These are phyloP conservation scores for Herminia tarsipennalis DNA, from an alignment of 2,888 invertebrate species.

Conservation along the genomic window DNA sequence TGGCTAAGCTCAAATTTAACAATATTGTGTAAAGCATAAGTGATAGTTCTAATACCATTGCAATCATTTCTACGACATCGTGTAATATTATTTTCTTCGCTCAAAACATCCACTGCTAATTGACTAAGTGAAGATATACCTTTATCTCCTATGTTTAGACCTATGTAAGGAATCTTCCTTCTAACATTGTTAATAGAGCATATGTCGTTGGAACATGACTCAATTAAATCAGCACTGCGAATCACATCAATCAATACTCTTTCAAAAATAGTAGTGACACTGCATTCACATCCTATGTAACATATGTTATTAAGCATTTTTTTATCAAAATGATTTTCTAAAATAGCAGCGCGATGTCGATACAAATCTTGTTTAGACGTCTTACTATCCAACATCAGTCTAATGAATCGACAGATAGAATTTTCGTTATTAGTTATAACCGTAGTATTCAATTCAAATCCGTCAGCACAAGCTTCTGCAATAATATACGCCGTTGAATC, in stretches of 20 bases:
- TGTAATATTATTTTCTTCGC: not conserved
- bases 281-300: not conserved
- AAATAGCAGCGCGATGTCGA: not conserved
- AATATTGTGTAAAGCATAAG: not conserved
- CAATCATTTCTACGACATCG: not conserved
- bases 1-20: not conserved
- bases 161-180: not conserved
- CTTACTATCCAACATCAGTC: not conserved
- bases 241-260: not conserved
- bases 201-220: not conserved
- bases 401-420: not conserved
- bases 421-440: not conserved
- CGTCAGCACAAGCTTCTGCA: constrained; percentile 1
- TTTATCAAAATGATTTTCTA: not conserved
- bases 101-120: not conserved
- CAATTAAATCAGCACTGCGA: not conserved
- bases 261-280: not conserved
- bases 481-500: not conserved
- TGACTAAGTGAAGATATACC: not conserved
- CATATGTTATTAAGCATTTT: not conserved
- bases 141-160: not conserved
- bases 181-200: not conserved
- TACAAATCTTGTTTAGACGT: not conserved
- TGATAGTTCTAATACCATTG: not conserved
- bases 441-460: not conserved